Conservation (phyloP, 2,113 vertebrate genomes). For the Psammodynastes pulverulentus region DNA sequence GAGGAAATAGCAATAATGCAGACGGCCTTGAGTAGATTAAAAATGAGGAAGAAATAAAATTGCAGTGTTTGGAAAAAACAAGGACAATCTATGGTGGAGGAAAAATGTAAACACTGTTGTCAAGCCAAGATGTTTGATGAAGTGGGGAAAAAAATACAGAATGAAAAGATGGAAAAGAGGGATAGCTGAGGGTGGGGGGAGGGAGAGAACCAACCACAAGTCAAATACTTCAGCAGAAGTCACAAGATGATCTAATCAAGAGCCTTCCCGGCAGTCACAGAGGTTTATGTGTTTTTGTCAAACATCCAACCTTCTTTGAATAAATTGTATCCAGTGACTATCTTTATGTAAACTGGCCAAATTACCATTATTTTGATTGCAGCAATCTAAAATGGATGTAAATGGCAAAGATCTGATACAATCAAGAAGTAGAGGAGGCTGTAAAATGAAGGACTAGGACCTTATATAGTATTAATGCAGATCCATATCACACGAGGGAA, state of each 20-base stretch:
- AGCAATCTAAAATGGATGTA: neutral
- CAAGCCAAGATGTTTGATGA: neutral
- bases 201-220: neutral
- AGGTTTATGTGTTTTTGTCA: neutral
- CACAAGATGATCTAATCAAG: neutral
- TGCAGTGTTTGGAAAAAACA: neutral
- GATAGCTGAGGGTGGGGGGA: neutral
- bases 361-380: neutral
- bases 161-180: neutral
- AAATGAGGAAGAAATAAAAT: slow-evolving; percentile 33
- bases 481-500: neutral
- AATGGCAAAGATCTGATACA: neutral
- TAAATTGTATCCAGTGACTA: neutral
- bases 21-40: slow-evolving; percentile 37
- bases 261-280: neutral
- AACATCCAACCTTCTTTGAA: neutral
- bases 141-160: neutral
- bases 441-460: neutral
- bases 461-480: neutral
- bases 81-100: neutral
- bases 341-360: neutral
- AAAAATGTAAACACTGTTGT: neutral
- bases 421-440: neutral
- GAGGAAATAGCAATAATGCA: slow-evolving; percentile 18
- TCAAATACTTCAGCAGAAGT: neutral